These are phyloP conservation scores for Takifugu bimaculatus DNA, from an alignment of 2,113 vertebrate species.

Conservation along the genomic window DNA sequence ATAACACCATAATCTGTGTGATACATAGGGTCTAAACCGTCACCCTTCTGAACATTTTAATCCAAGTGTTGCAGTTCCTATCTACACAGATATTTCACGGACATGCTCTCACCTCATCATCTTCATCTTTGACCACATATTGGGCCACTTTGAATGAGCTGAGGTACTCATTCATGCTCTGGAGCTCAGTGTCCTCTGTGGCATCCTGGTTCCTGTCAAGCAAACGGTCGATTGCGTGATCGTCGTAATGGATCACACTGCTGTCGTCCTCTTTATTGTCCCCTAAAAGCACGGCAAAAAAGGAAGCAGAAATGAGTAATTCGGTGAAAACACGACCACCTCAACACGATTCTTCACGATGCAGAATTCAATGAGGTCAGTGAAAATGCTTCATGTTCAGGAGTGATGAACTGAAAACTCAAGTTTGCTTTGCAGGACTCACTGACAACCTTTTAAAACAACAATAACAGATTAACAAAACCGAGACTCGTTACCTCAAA, in stretches of 20 bases:
- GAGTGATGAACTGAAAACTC: too few relatives aligned
- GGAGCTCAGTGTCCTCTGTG: conserved; percentile 92
- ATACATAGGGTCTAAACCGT: too few relatives aligned
- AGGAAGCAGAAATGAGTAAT: not conserved
- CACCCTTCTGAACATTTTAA: not conserved
- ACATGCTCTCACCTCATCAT: conserved; percentile 84
- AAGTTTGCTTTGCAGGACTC: too few relatives aligned
- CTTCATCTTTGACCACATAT: conserved; percentile 96
- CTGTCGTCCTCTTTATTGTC: conserved; percentile 96
- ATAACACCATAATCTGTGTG: too few relatives aligned
- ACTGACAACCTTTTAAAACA: too few relatives aligned
- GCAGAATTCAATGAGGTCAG: too few relatives aligned
- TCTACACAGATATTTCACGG: not conserved
- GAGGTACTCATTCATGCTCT: conserved; percentile 99
- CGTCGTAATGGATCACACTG: conserved; percentile 97
- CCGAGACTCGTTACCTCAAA: too few relatives aligned
- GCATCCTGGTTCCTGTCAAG: conserved; percentile 93
- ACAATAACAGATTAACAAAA: too few relatives aligned
- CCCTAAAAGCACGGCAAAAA: conserved; percentile 59
- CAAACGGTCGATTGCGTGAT: conserved; percentile 89
- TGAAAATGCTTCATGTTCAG: too few relatives aligned
- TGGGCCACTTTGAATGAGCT: conserved; percentile 98
- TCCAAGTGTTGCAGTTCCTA: not conserved
- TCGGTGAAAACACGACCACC: not conserved
- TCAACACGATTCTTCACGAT: too few relatives aligned